A percentile compares a stretch with the other conserved stretches of the same genome.
These are phyloP conservation scores for Homarus gammarus DNA, from an alignment of 2,888 invertebrate species.

Conservation along the genomic window DNA sequence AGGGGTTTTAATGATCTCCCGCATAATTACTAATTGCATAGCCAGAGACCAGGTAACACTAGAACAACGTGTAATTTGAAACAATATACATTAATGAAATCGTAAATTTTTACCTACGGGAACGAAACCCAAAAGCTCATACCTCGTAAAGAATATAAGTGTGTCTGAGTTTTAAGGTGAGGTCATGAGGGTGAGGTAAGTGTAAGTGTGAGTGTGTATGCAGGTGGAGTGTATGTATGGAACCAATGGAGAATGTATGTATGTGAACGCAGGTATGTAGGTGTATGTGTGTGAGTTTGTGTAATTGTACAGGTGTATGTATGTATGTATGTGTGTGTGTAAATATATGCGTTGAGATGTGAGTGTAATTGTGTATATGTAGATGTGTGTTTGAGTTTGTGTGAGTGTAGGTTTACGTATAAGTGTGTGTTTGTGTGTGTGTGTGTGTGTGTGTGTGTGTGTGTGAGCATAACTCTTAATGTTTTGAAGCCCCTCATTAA, in stretches of 20 bases:
- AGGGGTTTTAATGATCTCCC: slow-evolving; percentile 37
- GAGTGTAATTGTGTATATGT: slow-evolving; percentile 16
- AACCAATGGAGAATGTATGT: neutral
- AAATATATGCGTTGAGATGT: neutral
- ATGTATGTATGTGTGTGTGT: slow-evolving; percentile 3
- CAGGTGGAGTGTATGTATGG: neutral
- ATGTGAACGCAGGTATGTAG: neutral
- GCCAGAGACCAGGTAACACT: slow-evolving; percentile 19
- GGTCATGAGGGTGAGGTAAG: neutral
- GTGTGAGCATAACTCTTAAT: no score
- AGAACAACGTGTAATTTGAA: slow-evolving; percentile 51
- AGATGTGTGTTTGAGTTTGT: neutral
- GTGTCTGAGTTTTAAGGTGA: neutral
- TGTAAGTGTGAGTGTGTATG: neutral
- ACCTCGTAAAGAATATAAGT: slow-evolving; percentile 10
- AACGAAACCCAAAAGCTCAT: no score
- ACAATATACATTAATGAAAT: slow-evolving; percentile 59
- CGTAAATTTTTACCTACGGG: slow-evolving; percentile 29
- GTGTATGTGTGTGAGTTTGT: neutral
- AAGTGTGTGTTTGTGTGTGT: neutral
- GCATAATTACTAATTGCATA: slow-evolving; percentile 51
- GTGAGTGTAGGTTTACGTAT: neutral
- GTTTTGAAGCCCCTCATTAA: no score
- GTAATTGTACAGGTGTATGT: neutral
- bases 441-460: no score